Base-by-base conservation (phyloP, 2,888 invertebrate species). In the Sphecodes monilicornis region DNA sequence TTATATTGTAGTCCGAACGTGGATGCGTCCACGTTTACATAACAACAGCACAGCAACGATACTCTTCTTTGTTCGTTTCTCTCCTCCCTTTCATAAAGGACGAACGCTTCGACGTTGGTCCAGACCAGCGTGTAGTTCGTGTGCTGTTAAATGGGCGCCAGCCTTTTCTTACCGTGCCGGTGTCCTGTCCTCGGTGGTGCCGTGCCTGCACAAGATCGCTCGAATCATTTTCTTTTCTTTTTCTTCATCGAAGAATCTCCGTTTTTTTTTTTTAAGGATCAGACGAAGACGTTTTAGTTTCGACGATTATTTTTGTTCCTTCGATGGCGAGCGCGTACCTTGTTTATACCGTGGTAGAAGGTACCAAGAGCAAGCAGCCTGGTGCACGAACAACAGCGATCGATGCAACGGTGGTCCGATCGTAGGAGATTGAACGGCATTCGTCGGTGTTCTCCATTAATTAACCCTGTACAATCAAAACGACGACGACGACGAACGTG, bases 211-310 rank as follows among this genome's bases (percentile, higher is more conserved):
- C 8, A 16, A 60, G 11, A 29, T 60, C 6, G 16, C 16, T 60
- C 13, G 26, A 16, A n/a, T 1, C 1, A 18, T 18, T 29, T 29
- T 29, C 16, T 29, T 16, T 60, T 60, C 8, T 60, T 54, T 1
- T 39, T 60, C 22, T 60, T 18, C 39, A 64, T 29, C 22, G 57
- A 36, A 39, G 70, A 70, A 77, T 76, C 69, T 41, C 66, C 18
- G 26, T 26, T 26, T 41, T 64, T 64, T 50, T 50, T 32, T 60
- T 29, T n/a, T 41, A 54, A 26, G 2, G 11, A 41, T 16, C 26
- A 16, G 16, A 69, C 13, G 16, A 32, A 32, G 5, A 32, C n/a
- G 29, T 3, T 29, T 70, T 29, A 29, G 16, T 6, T 74, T 32
- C n/a, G 18, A 16, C 10, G 11, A 26, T 36, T 22, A 10, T 39